Base-by-base conservation (phyloP, 2,888 invertebrate genomes). In the Cremastobaeus sp. region DNA sequence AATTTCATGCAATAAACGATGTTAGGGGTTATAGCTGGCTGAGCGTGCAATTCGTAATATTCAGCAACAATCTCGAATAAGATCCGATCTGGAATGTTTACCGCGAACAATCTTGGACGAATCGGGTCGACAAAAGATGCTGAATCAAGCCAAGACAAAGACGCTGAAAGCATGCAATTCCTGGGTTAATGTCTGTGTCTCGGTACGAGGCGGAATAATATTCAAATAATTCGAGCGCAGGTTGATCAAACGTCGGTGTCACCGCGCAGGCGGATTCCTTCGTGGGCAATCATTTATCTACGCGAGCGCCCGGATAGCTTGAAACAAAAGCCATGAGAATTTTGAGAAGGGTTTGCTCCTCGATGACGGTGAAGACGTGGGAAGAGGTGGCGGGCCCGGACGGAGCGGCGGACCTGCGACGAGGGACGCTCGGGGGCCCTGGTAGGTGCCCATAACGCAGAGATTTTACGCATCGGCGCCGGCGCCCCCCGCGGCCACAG, bases 401-500 rank as follows among this genome's bases (percentile, higher is more conserved):
- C 74, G 76, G 66, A 35, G 55, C 59, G 62, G 50, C 57, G 71
- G 45, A 74, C 47, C 45, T 68, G 48, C 50, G 71, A 39, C 30
- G 55, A 74, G 72, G 57, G 78, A 71, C 77, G 71, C 45, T 48
- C 60, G 62, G 64, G 59, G 77, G 78, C 60, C 21, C 45, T 20
- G 34, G 43, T 60, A 71, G 78, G 79, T 76, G 77, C 66, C 81
- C 83, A 84, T 87, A 87, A 86, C 83, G 83, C 85, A 81, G 83
- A 81, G 83, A 87, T 81, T 86, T 87, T 87, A 86, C 85, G 85
- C 83, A 84, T 82, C 85, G 87, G 87, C 87, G 87, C 87, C 87
- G 87, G 85, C 82, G 85, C 87, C 87, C 86, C 87, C 87, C 86
- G 87, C 86, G 85, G 87, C 84, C 86, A 86, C 87, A 87, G 87